Conservation (phyloP, 2,797 vertebrate genomes). For the Cuniculus paca region DNA sequence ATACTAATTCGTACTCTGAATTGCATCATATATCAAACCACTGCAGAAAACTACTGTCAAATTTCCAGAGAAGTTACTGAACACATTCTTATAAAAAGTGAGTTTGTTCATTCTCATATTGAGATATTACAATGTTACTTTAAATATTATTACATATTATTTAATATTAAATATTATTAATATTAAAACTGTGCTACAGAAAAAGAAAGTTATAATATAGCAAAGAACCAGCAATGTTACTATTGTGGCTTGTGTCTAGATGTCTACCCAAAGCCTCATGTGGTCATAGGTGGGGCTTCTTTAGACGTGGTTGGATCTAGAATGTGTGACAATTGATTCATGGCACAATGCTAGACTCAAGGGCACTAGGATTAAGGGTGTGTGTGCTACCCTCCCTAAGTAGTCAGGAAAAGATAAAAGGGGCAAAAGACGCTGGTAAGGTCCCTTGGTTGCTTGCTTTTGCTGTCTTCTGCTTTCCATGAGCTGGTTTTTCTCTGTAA, state of each 20-base stretch:
- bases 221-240: slow-evolving; percentile 43
- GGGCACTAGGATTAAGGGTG: background rate
- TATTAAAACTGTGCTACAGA: slow-evolving; percentile 10
- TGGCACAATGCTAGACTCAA: background rate
- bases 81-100: slow-evolving; percentile 9
- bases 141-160: slow-evolving; percentile 56
- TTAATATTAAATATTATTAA: slow-evolving; percentile 57
- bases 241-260: background rate
- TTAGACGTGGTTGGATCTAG: background rate
- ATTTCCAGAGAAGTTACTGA: slow-evolving; percentile 36
- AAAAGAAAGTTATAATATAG: slow-evolving; percentile 49
- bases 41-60: slow-evolving; percentile 41
- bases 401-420: background rate
- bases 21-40: slow-evolving; percentile 51
- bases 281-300: background rate
- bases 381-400: background rate
- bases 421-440: background rate
- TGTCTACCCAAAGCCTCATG: background rate
- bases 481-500: background rate
- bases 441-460: background rate
- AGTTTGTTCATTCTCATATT: slow-evolving; percentile 43
- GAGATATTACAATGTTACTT: slow-evolving; percentile 34
- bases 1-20: slow-evolving; percentile 58
- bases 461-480: background rate
- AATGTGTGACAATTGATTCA: background rate